These are phyloP conservation scores for Phlogophora meticulosa DNA, from an alignment of 2,888 invertebrate species.

Conservation along the genomic window DNA sequence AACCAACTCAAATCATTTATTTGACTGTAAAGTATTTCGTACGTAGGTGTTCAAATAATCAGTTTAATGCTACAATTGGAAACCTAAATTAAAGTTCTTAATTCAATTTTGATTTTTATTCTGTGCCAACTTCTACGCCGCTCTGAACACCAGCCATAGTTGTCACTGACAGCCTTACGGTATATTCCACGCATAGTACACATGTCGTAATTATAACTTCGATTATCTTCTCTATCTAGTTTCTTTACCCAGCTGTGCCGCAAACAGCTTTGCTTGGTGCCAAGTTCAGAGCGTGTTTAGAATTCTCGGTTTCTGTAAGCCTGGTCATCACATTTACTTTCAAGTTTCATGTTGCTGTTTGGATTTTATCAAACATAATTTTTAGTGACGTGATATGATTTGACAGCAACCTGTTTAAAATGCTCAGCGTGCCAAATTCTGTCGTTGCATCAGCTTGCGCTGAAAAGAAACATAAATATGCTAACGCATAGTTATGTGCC, in stretches of 20 bases:
- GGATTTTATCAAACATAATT: background rate
- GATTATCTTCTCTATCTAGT: too few species aligned
- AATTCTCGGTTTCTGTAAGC: constrained; percentile 32
- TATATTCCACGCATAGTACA: background rate
- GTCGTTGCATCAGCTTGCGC: background rate
- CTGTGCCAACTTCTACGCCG: constrained; percentile 12
- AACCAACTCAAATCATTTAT: background rate
- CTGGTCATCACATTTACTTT: constrained; percentile 12
- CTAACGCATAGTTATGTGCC: background rate
- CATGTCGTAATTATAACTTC: background rate
- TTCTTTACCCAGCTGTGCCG: background rate
- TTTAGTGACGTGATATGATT: background rate
- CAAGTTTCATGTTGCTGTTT: constrained; percentile 1
- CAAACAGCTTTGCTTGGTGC: background rate
- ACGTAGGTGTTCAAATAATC: background rate
- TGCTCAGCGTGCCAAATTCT: background rate
- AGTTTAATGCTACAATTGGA: constrained; percentile 7
- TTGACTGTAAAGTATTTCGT: constrained; percentile 3
- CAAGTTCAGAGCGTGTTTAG: constrained; percentile 28
- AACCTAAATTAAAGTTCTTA: constrained; percentile 7
- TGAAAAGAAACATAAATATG: background rate
- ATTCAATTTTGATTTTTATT: constrained; percentile 2
- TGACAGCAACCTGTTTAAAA: background rate
- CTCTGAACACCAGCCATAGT: constrained; percentile 28
- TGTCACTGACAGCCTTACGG: background rate